These are phyloP conservation scores for Teleopsis dalmanni DNA, from an alignment of 1,140 invertebrate genomes.

Conservation along the genomic window DNA sequence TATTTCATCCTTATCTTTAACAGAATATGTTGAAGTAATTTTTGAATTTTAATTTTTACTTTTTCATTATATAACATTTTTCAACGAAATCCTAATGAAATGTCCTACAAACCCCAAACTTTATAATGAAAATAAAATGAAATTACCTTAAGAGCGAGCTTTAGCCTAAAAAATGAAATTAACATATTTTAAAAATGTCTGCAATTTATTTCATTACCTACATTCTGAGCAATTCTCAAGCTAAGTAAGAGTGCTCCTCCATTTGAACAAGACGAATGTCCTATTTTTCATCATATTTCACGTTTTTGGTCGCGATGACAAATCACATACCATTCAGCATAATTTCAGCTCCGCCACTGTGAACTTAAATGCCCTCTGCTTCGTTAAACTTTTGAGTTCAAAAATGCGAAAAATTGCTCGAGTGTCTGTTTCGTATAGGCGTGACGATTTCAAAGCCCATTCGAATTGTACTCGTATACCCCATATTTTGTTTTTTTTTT, in stretches of 20 bases:
- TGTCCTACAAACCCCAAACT: no score
- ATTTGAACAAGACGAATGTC: conserved; percentile 9
- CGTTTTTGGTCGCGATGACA: conserved; percentile 8
- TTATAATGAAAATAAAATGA: no score
- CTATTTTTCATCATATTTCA: conserved; percentile 8
- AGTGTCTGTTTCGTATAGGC: no score
- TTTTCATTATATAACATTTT: no score
- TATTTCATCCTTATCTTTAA: no score
- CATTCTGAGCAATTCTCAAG: conserved; percentile 3
- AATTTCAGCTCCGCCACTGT: neutral
- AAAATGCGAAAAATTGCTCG: conserved; percentile 7
- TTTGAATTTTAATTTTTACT: no score
- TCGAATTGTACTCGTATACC: no score
- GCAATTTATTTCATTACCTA: conserved; percentile 11
- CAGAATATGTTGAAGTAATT: no score
- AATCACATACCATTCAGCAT: conserved; percentile 4
- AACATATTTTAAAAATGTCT: conserved; percentile 12
- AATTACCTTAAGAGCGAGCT: no score
- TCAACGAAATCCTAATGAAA: no score
- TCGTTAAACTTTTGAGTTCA: conserved; percentile 5
- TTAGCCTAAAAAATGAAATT: conserved; percentile 8
- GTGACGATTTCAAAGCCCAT: no score
- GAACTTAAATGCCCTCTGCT: neutral
- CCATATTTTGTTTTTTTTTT: no score
- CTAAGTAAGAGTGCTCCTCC: neutral